phyloP scores from a whole-genome alignment of 2,797 vertebrate genomes.

The Hyperoplus lanceolatus region DNA sequence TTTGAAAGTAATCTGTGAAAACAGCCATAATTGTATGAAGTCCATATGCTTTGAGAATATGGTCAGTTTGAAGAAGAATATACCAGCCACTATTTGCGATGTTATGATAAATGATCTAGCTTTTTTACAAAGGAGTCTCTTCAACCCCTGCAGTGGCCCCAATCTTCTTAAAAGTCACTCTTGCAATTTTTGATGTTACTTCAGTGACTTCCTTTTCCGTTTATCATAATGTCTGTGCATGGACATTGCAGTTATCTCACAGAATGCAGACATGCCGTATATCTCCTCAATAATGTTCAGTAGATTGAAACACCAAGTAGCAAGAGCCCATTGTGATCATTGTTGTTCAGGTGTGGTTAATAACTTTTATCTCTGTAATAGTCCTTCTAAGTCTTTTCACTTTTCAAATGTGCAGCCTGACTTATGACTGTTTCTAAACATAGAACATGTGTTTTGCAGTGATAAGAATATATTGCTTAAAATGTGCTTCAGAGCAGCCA shows the following conservation, averaged over 20 bases:
- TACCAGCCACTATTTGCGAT: too few relatives aligned
- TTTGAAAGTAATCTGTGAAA: background rate
- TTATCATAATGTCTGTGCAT: background rate
- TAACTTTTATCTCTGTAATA: constrained; percentile 13
- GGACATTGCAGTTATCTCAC: background rate
- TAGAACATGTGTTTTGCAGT: constrained; percentile 18
- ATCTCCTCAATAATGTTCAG: background rate
- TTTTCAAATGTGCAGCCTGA: background rate
- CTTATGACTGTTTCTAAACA: constrained; percentile 28
- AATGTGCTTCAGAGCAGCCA: background rate
- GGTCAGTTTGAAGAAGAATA: too few relatives aligned
- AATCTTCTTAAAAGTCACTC: background rate
- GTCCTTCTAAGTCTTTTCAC: background rate
- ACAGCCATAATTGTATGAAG: background rate
- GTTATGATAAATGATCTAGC: too few relatives aligned
- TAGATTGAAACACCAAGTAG: background rate
- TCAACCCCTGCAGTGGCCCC: too few relatives aligned
- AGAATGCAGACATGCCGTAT: background rate
- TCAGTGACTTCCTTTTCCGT: background rate
- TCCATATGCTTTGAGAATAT: background rate
- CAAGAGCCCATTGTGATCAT: background rate
- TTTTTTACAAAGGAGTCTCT: background rate
- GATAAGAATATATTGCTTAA: constrained; percentile 30
- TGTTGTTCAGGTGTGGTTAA: constrained; percentile 6
- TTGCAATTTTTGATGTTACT: background rate